A percentile compares a stretch with the other conserved stretches of the same genome.
Evolutionary conservation across 2,113 vertebrate species (phyloP).

Genomic region (Spheniscus mendiculus): DNA sequence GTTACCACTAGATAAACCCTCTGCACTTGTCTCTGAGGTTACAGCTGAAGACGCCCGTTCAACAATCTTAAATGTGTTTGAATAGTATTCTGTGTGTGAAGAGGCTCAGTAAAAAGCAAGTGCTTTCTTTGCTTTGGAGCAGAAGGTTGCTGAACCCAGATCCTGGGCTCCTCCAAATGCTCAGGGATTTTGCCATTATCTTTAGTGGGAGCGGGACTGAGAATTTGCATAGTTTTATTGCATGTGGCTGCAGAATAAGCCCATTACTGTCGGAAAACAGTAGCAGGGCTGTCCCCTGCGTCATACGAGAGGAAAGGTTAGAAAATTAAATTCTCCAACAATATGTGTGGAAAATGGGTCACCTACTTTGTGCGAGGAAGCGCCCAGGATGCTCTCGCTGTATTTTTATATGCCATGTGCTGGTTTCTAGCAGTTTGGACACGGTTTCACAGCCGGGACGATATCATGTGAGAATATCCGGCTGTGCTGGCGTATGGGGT

Average conservation of each 20-base stretch:
- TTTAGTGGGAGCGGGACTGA: background rate
- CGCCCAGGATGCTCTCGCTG: background rate
- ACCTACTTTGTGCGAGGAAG: background rate
- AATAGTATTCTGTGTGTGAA: background rate
- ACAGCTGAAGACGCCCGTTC: background rate
- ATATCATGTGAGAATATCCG: fast-evolving
- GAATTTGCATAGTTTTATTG: fast-evolving
- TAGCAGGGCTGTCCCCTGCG: background rate
- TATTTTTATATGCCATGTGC: background rate
- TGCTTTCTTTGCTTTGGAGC: background rate
- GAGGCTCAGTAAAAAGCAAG: background rate
- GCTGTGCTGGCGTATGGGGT: background rate
- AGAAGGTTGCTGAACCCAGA: background rate
- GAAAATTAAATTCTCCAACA: background rate
- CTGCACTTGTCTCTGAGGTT: background rate
- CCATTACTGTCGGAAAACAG: background rate
- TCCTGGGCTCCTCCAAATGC: background rate
- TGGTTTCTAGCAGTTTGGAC: background rate
- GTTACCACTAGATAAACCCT: background rate
- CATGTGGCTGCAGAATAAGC: background rate
- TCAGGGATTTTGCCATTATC: background rate
- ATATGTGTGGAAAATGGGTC: background rate
- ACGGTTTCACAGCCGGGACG: fast-evolving
- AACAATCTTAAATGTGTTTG: background rate
- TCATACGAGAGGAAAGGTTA: background rate